These are phyloP conservation scores for Colletes latitarsis DNA, from an alignment of 1,140 invertebrate species.

Conservation along the genomic window DNA sequence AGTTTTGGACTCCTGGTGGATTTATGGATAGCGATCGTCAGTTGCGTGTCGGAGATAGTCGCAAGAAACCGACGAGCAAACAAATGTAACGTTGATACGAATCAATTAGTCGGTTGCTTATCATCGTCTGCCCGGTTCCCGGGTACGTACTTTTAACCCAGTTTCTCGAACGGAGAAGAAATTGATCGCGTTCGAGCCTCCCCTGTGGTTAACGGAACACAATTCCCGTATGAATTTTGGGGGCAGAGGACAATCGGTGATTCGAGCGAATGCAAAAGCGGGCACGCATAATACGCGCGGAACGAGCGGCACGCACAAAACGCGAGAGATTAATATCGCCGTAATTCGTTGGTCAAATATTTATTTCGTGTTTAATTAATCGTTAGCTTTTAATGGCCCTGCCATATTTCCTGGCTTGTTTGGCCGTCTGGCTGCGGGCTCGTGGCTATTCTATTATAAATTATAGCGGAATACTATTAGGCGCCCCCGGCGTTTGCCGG, in stretches of 20 bases:
- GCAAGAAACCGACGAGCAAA: not conserved
- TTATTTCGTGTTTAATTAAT: slow-evolving; percentile 80
- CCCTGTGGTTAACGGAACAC: not conserved
- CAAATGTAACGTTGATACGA: slow-evolving; percentile 39
- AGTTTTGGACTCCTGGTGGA: no score
- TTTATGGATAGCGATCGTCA: no score
- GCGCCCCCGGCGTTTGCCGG: slow-evolving; percentile 58
- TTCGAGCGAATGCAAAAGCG: slow-evolving; percentile 32
- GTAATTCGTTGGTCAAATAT: slow-evolving; percentile 78
- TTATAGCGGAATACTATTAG: slow-evolving; percentile 67
- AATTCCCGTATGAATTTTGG: slow-evolving; percentile 3
- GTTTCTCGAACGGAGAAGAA: not conserved
- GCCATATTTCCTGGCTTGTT: slow-evolving; percentile 67
- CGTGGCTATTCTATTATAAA: slow-evolving; percentile 67
- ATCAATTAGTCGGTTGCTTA: slow-evolving; percentile 33
- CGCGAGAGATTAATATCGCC: slow-evolving; percentile 74
- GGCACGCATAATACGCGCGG: slow-evolving; percentile 34
- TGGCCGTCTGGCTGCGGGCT: slow-evolving; percentile 49
- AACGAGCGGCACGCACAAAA: slow-evolving; percentile 67
- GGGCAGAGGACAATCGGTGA: slow-evolving; percentile 30
- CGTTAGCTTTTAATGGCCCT: slow-evolving; percentile 76
- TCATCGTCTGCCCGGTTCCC: not conserved
- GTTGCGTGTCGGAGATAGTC: no score
- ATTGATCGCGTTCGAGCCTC: slow-evolving; percentile 12
- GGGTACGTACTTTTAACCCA: not conserved